These are phyloP conservation scores for Eubucco bourcierii DNA, from an alignment of 2,113 vertebrate genomes.

Conservation along the genomic window DNA sequence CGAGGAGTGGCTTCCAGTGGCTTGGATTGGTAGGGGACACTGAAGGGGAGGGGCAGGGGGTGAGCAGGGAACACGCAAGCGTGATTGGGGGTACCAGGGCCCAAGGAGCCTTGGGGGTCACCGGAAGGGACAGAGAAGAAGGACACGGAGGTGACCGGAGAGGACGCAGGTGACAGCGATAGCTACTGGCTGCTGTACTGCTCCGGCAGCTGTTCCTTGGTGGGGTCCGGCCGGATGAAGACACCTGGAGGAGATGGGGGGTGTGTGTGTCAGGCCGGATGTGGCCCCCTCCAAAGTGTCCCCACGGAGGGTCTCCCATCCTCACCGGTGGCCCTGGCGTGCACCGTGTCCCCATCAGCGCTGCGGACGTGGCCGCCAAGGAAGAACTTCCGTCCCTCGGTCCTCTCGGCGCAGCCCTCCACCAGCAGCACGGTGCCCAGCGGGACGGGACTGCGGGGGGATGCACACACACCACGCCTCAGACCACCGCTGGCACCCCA, in stretches of 20 bases:
- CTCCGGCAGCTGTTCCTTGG: background rate
- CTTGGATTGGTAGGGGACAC: background rate
- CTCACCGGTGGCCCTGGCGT: background rate
- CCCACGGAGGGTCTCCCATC: background rate
- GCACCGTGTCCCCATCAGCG: background rate
- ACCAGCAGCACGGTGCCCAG: background rate
- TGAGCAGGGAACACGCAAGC: background rate
- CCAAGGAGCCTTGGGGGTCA: no score
- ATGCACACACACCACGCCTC: background rate
- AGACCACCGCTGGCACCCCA: background rate
- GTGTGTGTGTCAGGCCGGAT: background rate
- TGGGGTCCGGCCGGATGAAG: background rate
- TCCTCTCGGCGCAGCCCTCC: background rate
- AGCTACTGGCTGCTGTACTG: background rate
- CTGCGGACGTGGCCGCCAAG: background rate
- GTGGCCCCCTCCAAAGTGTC: background rate
- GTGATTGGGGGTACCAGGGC: background rate
- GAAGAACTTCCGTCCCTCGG: background rate
- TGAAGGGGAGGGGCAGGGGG: background rate
- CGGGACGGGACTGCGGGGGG: background rate
- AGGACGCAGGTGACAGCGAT: background rate
- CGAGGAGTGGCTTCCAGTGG: background rate
- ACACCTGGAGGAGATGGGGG: background rate
- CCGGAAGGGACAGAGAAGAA: no score
- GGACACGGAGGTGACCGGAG: background rate